Conservation (phyloP, 1,140 invertebrate species). For the Hyles euphorbiae region DNA sequence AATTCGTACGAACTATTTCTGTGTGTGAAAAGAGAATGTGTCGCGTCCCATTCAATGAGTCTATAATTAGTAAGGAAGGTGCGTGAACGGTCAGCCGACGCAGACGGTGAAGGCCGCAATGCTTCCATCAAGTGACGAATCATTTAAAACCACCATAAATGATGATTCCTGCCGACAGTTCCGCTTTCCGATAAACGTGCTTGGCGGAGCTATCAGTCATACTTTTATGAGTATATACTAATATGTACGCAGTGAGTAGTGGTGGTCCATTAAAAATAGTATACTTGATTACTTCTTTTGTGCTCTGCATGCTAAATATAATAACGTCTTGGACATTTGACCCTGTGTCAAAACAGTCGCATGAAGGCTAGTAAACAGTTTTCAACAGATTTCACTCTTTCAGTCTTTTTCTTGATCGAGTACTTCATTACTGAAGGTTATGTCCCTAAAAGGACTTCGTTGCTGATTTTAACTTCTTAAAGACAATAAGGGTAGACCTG, state of each 20-base stretch:
- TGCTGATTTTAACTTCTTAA: too few relatives aligned
- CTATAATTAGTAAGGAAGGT: slow-evolving; percentile 47
- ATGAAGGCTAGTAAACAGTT: too few relatives aligned
- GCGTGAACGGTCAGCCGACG: slow-evolving; percentile 37
- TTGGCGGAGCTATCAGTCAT: slow-evolving; percentile 2
- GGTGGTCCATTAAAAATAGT: not conserved
- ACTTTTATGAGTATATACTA: not conserved
- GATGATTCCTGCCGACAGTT: slow-evolving; percentile 12
- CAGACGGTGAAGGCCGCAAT: slow-evolving; percentile 38
- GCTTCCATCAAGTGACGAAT: slow-evolving; percentile 33
- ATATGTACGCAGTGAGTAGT: slow-evolving; percentile 1
- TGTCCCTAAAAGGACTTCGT: too few relatives aligned
- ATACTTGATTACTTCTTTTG: too few relatives aligned
- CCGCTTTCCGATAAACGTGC: slow-evolving; percentile 6
- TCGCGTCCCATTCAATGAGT: slow-evolving; percentile 33
- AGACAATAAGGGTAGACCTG: too few relatives aligned
- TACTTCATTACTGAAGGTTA: too few relatives aligned
- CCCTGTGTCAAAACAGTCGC: too few relatives aligned
- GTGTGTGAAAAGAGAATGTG: slow-evolving; percentile 30
- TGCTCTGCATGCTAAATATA: too few relatives aligned
- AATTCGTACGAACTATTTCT: slow-evolving; percentile 2
- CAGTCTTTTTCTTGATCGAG: too few relatives aligned
- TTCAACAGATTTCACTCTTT: too few relatives aligned
- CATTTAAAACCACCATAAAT: slow-evolving; percentile 16
- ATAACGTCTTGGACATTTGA: too few relatives aligned